phyloP scores from a whole-genome alignment of 2,888 invertebrate genomes.

The Monopis laevigella region DNA sequence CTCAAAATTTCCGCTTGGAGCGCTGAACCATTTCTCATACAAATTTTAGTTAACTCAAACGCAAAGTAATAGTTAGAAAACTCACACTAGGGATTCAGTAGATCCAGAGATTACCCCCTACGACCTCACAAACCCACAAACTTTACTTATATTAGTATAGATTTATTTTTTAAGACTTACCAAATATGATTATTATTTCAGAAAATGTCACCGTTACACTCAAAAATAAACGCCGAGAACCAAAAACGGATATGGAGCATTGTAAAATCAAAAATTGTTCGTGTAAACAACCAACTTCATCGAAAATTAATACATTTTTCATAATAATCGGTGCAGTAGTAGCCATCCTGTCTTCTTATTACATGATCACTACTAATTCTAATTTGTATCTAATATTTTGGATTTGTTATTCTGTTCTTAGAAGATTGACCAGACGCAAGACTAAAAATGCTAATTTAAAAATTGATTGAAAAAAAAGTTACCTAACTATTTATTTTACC shows the following conservation, averaged over 20 bases:
- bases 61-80: too few species aligned
- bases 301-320: constrained; percentile 19
- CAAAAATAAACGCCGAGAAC: not conserved
- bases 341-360: constrained; percentile 42
- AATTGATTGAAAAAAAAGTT: not conserved
- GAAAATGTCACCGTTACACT: not conserved
- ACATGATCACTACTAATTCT: constrained; percentile 45
- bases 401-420: constrained; percentile 45
- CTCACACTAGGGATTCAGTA: too few species aligned
- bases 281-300: not conserved
- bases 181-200: too few species aligned
- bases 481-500: too few species aligned
- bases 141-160: too few species aligned
- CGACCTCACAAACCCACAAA: too few species aligned
- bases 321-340: constrained; percentile 40
- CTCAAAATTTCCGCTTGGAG: too few species aligned
- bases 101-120: too few species aligned
- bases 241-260: not conserved
- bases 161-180: too few species aligned
- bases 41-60: too few species aligned
- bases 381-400: constrained; percentile 50
- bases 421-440: constrained; percentile 28
- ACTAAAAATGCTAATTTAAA: not conserved
- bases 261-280: constrained; percentile 7
- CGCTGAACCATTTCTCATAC: too few species aligned